These are phyloP conservation scores for Chelonus formosanus DNA, from an alignment of 2,888 invertebrate genomes.

Conservation along the genomic window DNA sequence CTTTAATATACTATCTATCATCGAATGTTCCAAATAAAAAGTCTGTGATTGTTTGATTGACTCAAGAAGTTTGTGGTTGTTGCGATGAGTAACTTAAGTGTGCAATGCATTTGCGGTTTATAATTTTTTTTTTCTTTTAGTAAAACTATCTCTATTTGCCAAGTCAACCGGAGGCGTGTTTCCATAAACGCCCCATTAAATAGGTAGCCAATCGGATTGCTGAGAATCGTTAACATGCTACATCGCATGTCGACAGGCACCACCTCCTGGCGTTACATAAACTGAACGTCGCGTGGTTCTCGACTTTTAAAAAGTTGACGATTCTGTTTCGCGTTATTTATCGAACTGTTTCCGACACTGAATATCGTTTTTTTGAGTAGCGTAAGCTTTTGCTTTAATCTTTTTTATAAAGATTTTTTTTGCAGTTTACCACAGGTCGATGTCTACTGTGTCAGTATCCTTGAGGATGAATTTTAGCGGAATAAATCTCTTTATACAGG, in stretches of 20 bases:
- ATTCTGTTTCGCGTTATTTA: constrained; percentile 20
- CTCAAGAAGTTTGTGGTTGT: background rate
- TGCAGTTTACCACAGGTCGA: too few relatives aligned
- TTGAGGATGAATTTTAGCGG: too few relatives aligned
- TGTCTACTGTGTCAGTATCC: too few relatives aligned
- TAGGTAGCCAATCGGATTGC: constrained; percentile 54
- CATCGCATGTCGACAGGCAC: constrained; percentile 63
- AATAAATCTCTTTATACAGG: too few relatives aligned
- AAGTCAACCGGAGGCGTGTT: constrained; percentile 60
- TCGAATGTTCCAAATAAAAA: too few relatives aligned
- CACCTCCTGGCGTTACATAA: constrained; percentile 58
- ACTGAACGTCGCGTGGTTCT: constrained; percentile 44
- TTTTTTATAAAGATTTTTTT: too few relatives aligned
- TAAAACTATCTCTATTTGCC: constrained; percentile 60
- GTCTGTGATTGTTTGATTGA: too few relatives aligned
- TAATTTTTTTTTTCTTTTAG: constrained; percentile 62
- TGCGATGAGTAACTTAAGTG: constrained; percentile 14
- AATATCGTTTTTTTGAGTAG: background rate
- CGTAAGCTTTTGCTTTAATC: background rate
- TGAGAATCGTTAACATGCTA: constrained; percentile 56
- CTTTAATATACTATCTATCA: too few relatives aligned
- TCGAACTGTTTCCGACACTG: constrained; percentile 9
- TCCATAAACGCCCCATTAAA: constrained; percentile 60
- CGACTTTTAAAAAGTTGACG: constrained; percentile 36
- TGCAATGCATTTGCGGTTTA: constrained; percentile 48